Base-by-base conservation (phyloP, 2,113 vertebrate species). In the Irena cyanogastra region DNA sequence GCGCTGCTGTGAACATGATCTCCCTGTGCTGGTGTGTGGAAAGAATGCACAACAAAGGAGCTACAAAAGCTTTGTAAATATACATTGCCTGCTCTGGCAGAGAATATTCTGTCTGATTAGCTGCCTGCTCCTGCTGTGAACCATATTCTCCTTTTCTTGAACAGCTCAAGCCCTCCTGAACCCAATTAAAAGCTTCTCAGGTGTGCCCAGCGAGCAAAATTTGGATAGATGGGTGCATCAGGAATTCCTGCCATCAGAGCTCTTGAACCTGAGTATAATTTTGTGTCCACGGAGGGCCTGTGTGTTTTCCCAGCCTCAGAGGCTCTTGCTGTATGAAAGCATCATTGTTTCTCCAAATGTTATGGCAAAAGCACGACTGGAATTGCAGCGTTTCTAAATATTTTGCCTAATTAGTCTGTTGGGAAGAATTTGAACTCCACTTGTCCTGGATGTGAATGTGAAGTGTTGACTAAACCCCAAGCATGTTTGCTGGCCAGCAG, bases 401-500 rank as follows among this genome's bases (percentile, higher is more conserved):
- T 89, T 96, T 94, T 86, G 89, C 94, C 95, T 95, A 93, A 69
- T 95, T 96, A 89, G 76, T 95, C 93, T 95, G 93, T 91, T n/a
- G 89, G 91, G 87, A 96, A 94, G 92, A 91, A 95, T 94, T 80
- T 96, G 95, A 96, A 96, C 96, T 97, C 94, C 84, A 13, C 45
- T 93, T 72, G 69, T 80, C 72, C 79, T 92, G 85, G 69, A 84
- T 72, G 64, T 87, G 89, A 91, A 86, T 89, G 77, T 50, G 75
- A 74, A 93, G 81, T 45, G 74, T 89, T 94, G 90, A 94, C 82
- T 76, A 64, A 95, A 86, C 37, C 68, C 60, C 4, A 82, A 57
- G 41, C 21, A 52, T 1, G 10, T 37, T 50, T 45, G 60, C 31
- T 87, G 89, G 63, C 70, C 13, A 14, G 69, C 7, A 16, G 59